These are phyloP conservation scores for Noctuana brunneofusca DNA, from an alignment of 2,888 invertebrate genomes.

Conservation along the genomic window DNA sequence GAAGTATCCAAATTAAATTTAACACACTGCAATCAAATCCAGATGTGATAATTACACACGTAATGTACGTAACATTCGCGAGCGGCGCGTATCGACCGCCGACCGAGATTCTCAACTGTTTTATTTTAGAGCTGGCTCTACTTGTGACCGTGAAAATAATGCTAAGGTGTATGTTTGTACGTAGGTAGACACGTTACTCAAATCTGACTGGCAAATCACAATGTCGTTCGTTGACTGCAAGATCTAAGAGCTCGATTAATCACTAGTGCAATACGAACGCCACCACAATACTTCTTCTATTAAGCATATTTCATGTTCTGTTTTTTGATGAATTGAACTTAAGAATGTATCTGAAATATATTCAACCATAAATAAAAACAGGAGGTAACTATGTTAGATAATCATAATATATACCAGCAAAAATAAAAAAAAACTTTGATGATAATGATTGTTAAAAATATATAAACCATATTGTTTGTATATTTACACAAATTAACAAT, in stretches of 20 bases:
- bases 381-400: not conserved
- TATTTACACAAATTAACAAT: not conserved
- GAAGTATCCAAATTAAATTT: conserved; percentile 15
- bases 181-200: conserved; percentile 49
- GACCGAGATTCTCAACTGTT: conserved; percentile 74
- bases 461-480: not conserved
- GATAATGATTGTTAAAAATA: not conserved
- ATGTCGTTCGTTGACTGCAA: conserved; percentile 69
- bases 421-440: too few relatives aligned
- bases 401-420: too few relatives aligned
- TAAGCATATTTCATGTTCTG: not conserved
- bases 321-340: not conserved
- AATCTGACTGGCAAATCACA: conserved; percentile 59
- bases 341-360: too few relatives aligned
- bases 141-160: conserved; percentile 72
- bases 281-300: not conserved
- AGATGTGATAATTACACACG: conserved; percentile 54
- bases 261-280: conserved; percentile 27
- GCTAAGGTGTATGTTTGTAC: conserved; percentile 57
- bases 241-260: conserved; percentile 2
- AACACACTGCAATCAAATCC: conserved; percentile 35
- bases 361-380: not conserved
- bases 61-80: conserved; percentile 52
- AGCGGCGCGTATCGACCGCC: conserved; percentile 62
- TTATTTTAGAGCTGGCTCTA: conserved; percentile 75